Conservation (phyloP, 2,888 invertebrate species). For the Morpho deidamia region DNA sequence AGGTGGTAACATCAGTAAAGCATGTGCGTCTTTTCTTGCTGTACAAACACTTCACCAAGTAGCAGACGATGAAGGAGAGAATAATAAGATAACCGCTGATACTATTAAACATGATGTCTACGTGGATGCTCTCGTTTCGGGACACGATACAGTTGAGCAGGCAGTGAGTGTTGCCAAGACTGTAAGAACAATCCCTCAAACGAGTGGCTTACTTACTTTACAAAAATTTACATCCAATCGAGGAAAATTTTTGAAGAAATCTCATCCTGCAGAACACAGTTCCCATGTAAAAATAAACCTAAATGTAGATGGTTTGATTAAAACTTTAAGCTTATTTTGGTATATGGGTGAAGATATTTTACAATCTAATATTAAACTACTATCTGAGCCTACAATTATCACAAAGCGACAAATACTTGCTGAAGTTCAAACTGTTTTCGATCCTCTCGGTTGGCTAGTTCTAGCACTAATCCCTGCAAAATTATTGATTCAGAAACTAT, state of each 20-base stretch:
- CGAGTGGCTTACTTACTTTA: constrained; percentile 34
- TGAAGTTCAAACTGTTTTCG: constrained; percentile 32
- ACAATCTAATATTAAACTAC: constrained; percentile 26
- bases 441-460: constrained; percentile 37
- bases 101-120: neutral
- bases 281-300: no score
- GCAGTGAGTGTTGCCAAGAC: constrained; percentile 25
- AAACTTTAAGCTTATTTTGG: constrained; percentile 35
- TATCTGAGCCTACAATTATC: constrained; percentile 28
- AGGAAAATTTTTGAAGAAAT: constrained; percentile 15
- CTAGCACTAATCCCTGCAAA: constrained; percentile 29
- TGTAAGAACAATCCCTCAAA: constrained; percentile 27
- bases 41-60: neutral
- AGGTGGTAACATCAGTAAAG: neutral
- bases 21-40: neutral
- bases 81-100: neutral
- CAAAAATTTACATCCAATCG: constrained; percentile 32
- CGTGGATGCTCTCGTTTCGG: constrained; percentile 29
- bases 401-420: constrained; percentile 31
- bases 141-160: constrained; percentile 25
- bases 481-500: constrained; percentile 33
- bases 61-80: neutral
- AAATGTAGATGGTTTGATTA: no score
- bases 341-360: constrained; percentile 27
- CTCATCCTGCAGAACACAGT: no score